Evolutionary conservation across 2,888 invertebrate species (phyloP), one percentile per base, ranked within the genome.

Genomic region (Aspidapion aeneum): DNA sequence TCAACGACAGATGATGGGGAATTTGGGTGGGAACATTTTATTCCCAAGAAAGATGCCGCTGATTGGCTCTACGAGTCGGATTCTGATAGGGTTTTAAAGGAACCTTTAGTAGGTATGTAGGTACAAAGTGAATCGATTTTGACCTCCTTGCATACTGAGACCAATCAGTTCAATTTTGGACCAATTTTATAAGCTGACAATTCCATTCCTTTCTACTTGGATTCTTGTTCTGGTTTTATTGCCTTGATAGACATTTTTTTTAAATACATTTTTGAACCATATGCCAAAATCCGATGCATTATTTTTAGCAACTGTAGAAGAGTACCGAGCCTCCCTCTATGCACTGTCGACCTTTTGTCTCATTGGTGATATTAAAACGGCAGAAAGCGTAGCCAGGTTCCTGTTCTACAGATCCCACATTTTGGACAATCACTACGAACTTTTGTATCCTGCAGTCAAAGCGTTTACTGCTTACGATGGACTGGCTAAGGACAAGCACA

Each of bases 1-100:
- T 87, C 87, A 0, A 87, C 87, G 0, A 86, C 86, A 0, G 87
- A 87, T 74, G 87, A 87, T 72, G 87, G 87, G 0, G 88, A 88
- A 70, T 88, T 88, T 64, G 87, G 87, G 1, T 88, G 88, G 88
- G 87, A 87, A 1, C 78, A 78, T 66, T 75, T 78, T 3, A 80
- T 84, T 1, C 83, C 85, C 0, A 80, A 84, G 61, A 81, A 83
- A 62, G 86, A 86, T 63, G 86, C 86, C 1, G 86, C 86, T 12
- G 86, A 87, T 72, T 87, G 87, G 87, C 78, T 87, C 1, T 81
- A 87, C 20, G 86, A 86, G 74, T 83, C 86, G 65, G 84, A 84
- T 48, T 82, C 84, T 0, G 75, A 75, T 18, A 81, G 83, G 66
- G 83, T 82, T 58, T 82, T 85, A 20, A 86, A 86, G 67, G 85